phyloP scores from a whole-genome alignment of 2,113 vertebrate species.

The Anhinga anhinga region DNA sequence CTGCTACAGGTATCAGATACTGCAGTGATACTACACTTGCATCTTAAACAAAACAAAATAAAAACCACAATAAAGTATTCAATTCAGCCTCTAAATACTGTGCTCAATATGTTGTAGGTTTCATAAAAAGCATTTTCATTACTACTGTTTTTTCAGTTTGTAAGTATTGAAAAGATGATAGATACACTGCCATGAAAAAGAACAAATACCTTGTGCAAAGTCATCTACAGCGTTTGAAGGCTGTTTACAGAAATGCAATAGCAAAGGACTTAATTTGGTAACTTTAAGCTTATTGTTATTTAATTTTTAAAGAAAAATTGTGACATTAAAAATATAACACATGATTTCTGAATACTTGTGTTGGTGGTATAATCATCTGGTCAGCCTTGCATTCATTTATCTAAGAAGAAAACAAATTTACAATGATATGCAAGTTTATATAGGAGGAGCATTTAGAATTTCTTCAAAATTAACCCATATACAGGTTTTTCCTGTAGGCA shows the following conservation, averaged over 20 bases:
- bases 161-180: not conserved
- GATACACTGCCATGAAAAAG: not conserved
- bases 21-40: not conserved
- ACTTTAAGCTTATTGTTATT: not conserved
- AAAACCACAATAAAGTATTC: not conserved
- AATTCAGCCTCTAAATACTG: not conserved
- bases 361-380: not conserved
- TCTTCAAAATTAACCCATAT: not conserved
- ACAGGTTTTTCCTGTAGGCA: not conserved
- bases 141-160: not conserved
- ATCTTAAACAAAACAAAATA: not conserved
- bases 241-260: not conserved
- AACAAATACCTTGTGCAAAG: not conserved
- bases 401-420: not conserved
- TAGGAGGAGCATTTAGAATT: not conserved
- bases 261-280: not conserved
- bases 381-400: not conserved
- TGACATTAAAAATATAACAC: not conserved
- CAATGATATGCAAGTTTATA: not conserved
- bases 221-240: not conserved
- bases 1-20: slow-evolving; percentile 32
- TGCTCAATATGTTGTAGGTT: not conserved
- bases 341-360: not conserved
- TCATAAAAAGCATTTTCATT: not conserved
- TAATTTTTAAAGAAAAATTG: not conserved